Percentiles rank a stretch among this genome's conserved stretches.
Evolutionary conservation across 2,113 vertebrate species (phyloP).

Genomic region (Cricetomys ansorgei): DNA sequence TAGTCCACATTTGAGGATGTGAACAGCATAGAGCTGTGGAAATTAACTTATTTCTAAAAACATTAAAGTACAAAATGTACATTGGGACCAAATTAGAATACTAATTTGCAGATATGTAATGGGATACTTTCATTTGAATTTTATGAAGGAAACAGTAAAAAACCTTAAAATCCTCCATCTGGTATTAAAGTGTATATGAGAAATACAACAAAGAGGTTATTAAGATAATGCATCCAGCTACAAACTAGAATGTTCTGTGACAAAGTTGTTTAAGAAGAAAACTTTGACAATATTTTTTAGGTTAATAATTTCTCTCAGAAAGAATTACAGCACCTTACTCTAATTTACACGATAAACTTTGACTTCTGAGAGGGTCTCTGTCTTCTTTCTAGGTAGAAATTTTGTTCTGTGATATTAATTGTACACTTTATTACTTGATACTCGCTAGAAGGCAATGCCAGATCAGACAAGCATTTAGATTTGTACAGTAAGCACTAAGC

Average conservation of each 20-base stretch:
- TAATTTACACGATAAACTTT: not conserved
- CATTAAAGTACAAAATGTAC: slow-evolving; percentile 8
- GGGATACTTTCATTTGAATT: not conserved
- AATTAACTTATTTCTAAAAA: slow-evolving; percentile 39
- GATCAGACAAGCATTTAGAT: not conserved
- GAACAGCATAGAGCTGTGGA: not conserved
- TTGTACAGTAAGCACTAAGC: not conserved
- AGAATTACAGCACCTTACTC: not conserved
- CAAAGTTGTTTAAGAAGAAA: not conserved
- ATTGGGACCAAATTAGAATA: not conserved
- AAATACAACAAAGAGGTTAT: not conserved
- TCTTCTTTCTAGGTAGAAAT: not conserved
- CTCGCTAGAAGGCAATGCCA: not conserved
- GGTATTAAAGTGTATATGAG: not conserved
- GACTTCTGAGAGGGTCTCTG: not conserved
- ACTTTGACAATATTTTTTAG: not conserved
- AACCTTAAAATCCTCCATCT: not conserved
- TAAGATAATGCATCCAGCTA: not conserved
- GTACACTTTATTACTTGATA: not conserved
- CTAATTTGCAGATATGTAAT: not conserved
- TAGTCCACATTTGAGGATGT: not conserved
- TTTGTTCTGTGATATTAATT: not conserved
- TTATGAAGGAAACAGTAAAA: slow-evolving; percentile 14
- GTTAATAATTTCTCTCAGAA: not conserved
- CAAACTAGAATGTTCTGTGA: not conserved